Evolutionary conservation across 1,140 invertebrate species (phyloP).

Genomic region (Ooceraea biroi): DNA sequence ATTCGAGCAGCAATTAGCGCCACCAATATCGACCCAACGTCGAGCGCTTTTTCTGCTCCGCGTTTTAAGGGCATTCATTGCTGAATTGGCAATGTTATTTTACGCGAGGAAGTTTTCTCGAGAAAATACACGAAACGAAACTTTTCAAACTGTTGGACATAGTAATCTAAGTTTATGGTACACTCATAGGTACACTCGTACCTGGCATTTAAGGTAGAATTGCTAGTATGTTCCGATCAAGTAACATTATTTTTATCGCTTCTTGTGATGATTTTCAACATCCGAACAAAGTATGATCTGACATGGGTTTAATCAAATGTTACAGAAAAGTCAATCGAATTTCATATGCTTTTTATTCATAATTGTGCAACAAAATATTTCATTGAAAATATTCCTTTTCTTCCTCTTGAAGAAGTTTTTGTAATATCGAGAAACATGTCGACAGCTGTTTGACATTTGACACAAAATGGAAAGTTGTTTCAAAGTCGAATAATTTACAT

Average conservation of each 20-base stretch:
- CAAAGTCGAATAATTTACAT: background rate
- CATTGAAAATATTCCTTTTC: background rate
- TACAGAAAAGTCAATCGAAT: too few species aligned
- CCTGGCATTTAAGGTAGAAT: too few species aligned
- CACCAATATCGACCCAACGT: constrained; percentile 47
- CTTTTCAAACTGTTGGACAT: background rate
- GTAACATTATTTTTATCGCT: too few species aligned
- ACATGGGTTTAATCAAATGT: too few species aligned
- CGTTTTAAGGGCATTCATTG: background rate
- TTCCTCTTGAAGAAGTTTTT: background rate
- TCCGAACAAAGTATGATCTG: too few species aligned
- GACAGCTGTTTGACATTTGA: background rate
- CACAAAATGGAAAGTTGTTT: background rate
- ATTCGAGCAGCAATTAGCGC: constrained; percentile 70
- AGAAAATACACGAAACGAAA: background rate
- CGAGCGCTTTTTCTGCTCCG: constrained; percentile 2
- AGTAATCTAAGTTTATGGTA: too few species aligned
- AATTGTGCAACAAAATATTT: background rate
- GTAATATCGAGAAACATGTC: too few species aligned
- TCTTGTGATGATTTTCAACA: too few species aligned
- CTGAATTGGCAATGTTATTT: constrained; percentile 3
- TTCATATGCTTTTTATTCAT: too few species aligned
- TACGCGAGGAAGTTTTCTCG: background rate
- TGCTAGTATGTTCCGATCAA: too few species aligned
- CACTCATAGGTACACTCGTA: too few species aligned